Evolutionary conservation across 23 tunicate species (phyloP).

Genomic region (Trididemnum clinides): DNA sequence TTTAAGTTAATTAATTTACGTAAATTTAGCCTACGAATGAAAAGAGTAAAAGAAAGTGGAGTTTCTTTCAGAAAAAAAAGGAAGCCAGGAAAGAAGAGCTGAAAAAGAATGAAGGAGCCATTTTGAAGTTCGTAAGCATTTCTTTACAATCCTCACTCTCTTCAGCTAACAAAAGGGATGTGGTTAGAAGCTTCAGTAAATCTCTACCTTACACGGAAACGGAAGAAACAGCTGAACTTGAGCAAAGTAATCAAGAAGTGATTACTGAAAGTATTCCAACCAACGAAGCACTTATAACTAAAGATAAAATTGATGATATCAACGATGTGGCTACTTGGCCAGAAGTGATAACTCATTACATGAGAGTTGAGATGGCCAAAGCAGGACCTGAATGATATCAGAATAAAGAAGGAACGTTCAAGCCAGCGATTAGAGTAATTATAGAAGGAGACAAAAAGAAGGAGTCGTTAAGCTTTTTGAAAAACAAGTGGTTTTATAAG

Average conservation of each 20-base stretch:
- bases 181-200: constrained; percentile 6
- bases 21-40: constrained; percentile 14
- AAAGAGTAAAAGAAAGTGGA: constrained; percentile 41
- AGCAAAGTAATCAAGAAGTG: constrained; percentile 15
- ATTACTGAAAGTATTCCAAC: constrained; percentile 5
- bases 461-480: constrained; percentile 25
- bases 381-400: constrained; percentile 34
- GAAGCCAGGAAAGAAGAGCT: constrained; percentile 33
- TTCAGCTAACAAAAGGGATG: constrained; percentile 11
- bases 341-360: constrained; percentile 24
- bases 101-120: constrained; percentile 46
- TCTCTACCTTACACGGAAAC: constrained; percentile 24
- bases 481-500: constrained; percentile 30
- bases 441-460: constrained; percentile 35
- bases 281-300: constrained; percentile 23
- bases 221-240: constrained; percentile 7
- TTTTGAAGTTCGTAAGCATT: constrained; percentile 28
- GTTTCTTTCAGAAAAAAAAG: constrained; percentile 4
- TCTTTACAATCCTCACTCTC: constrained; percentile 8
- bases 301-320: constrained; percentile 29
- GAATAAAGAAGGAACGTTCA: constrained; percentile 41
- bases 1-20: constrained; percentile 11
- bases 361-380: constrained; percentile 41
- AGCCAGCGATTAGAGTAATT: constrained; percentile 44
- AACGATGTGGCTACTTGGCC: constrained; percentile 44